phyloP scores from a whole-genome alignment of 2,888 invertebrate genomes.

The Spodoptera littoralis region DNA sequence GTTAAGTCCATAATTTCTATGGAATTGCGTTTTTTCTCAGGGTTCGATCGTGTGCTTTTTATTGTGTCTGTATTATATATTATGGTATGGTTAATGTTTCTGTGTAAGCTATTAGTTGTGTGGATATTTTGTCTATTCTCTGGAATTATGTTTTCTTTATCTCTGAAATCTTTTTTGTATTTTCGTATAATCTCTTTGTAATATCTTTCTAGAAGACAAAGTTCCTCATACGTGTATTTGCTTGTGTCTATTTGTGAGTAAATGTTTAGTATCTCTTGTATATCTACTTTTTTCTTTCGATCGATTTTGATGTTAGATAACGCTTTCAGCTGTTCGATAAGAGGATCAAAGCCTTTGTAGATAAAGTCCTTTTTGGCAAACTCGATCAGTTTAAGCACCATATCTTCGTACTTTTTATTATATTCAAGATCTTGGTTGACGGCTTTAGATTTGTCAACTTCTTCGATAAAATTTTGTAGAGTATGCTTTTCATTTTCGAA shows the following conservation, averaged over 20 bases:
- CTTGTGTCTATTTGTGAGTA: conserved; percentile 82
- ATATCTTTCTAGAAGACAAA: conserved; percentile 82
- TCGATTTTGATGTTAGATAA: conserved; percentile 79
- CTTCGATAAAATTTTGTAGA: conserved; percentile 80
- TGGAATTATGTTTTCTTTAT: conserved; percentile 73
- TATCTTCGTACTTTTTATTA: conserved; percentile 84
- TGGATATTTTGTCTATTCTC: conserved; percentile 64
- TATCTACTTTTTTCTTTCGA: conserved; percentile 76
- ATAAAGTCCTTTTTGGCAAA: conserved; percentile 85
- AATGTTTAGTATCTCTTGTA: conserved; percentile 80
- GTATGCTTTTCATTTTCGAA: conserved; percentile 80
- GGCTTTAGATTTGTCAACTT: conserved; percentile 80
- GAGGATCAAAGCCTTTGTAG: conserved; percentile 85
- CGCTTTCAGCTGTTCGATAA: conserved; percentile 80
- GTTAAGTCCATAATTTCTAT: conserved; percentile 81
- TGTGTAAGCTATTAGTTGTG: conserved; percentile 44
- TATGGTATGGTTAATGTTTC: conserved; percentile 67
- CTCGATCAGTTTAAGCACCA: conserved; percentile 81
- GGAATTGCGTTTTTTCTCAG: conserved; percentile 65
- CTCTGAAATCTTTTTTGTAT: conserved; percentile 69
- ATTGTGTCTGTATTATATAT: conserved; percentile 64
- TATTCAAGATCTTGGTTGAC: conserved; percentile 80
- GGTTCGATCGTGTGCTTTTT: conserved; percentile 63
- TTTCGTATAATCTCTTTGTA: conserved; percentile 84
- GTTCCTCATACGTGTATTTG: conserved; percentile 82